Evolutionary conservation across 2,888 invertebrate species (phyloP).

Genomic region (Agrilus mali): DNA sequence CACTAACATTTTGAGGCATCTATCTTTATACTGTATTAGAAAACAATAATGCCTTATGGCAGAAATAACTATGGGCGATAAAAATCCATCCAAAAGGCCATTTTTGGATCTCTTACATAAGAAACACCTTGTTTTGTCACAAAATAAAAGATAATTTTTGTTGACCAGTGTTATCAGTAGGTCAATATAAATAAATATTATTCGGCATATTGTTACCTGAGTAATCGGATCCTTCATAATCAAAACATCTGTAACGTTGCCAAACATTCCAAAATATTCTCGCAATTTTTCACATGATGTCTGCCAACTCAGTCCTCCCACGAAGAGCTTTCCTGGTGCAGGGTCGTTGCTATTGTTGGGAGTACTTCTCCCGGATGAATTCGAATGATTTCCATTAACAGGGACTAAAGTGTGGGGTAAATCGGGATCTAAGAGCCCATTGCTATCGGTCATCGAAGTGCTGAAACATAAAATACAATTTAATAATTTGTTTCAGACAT

Average conservation of each 20-base stretch:
- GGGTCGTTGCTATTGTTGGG: slow-evolving; percentile 54
- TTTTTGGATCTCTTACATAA: no score
- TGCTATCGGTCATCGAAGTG: slow-evolving; percentile 39
- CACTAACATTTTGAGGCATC: no score
- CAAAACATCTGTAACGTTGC: slow-evolving; percentile 79
- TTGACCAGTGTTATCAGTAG: no score
- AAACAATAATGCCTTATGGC: no score
- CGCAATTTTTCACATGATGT: slow-evolving; percentile 85
- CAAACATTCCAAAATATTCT: slow-evolving; percentile 87
- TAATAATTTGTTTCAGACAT: slow-evolving; percentile 23
- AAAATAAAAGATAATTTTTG: no score
- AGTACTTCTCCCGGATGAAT: slow-evolving; percentile 64
- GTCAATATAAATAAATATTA: not conserved
- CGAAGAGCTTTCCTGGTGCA: slow-evolving; percentile 78
- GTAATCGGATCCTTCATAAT: slow-evolving; percentile 93
- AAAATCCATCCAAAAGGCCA: no score
- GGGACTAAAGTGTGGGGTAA: slow-evolving; percentile 31
- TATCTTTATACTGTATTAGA: no score
- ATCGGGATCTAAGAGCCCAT: slow-evolving; percentile 40
- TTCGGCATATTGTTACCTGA: slow-evolving; percentile 49
- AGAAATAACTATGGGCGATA: no score
- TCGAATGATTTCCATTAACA: slow-evolving; percentile 40
- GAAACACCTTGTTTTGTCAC: no score
- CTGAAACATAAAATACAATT: slow-evolving; percentile 28
- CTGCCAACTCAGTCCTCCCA: slow-evolving; percentile 88